Evolutionary conservation across 2,113 vertebrate genomes (phyloP).

Genomic region (Poeciliopsis prolifica): DNA sequence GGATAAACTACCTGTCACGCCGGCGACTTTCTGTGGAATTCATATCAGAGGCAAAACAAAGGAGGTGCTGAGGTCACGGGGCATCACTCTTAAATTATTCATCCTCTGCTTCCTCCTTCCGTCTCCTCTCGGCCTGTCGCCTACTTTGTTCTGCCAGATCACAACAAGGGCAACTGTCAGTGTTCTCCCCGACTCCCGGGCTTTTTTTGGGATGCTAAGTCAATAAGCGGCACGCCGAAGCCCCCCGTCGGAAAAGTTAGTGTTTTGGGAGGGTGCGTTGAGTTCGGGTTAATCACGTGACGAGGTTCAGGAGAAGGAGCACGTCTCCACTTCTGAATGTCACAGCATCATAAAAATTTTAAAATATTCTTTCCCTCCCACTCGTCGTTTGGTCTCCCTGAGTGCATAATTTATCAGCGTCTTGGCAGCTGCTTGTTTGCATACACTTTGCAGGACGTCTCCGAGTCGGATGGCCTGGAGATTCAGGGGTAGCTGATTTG

Average conservation of each 20-base stretch:
- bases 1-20: constrained; percentile 81
- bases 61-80: constrained; percentile 76
- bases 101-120: constrained; percentile 69
- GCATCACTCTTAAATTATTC: constrained; percentile 83
- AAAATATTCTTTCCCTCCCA: constrained; percentile 39
- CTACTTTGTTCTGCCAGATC: constrained; percentile 74
- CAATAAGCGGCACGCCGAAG: constrained; percentile 45
- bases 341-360: constrained; percentile 62
- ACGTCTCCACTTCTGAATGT: constrained; percentile 44
- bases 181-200: constrained; percentile 34
- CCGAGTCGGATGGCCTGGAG: constrained; percentile 1
- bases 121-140: constrained; percentile 69
- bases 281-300: constrained; percentile 28
- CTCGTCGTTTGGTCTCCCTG: constrained; percentile 40
- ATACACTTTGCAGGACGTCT: constrained; percentile 8
- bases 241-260: constrained; percentile 28
- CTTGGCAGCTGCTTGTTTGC: constrained; percentile 35
- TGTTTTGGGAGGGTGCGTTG: constrained; percentile 26
- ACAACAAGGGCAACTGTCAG: constrained; percentile 79
- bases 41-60: constrained; percentile 81
- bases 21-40: constrained; percentile 76
- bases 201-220: constrained; percentile 13
- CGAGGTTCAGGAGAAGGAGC: not conserved
- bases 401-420: constrained; percentile 62
- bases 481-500: constrained; percentile 9